Evolutionary conservation across 2,888 invertebrate species (phyloP).

Genomic region (Vesta saturnalis): DNA sequence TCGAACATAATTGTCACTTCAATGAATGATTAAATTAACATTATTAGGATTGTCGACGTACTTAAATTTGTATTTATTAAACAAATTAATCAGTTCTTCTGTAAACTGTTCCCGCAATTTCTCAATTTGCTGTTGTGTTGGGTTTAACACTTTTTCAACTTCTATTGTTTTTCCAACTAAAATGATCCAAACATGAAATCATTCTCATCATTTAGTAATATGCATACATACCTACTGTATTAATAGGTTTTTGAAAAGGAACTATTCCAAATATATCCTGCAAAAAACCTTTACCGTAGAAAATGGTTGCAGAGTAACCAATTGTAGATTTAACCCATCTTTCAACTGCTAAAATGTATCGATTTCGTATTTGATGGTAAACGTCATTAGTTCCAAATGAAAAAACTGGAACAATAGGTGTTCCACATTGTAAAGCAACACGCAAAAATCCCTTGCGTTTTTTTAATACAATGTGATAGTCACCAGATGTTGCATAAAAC

Average conservation of each 20-base stretch:
- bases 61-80: conserved; percentile 83
- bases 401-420: conserved; percentile 86
- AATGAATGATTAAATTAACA: neutral
- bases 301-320: conserved; percentile 81
- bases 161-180: conserved; percentile 91
- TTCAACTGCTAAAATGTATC: conserved; percentile 77
- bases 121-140: conserved; percentile 79
- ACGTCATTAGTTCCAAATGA: conserved; percentile 92
- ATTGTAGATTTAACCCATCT: conserved; percentile 72
- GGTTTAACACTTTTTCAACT: conserved; percentile 74
- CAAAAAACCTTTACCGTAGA: conserved; percentile 91
- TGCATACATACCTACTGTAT: conserved; percentile 81
- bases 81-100: conserved; percentile 75
- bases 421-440: conserved; percentile 65
- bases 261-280: conserved; percentile 87
- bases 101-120: conserved; percentile 81
- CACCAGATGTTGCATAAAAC: conserved; percentile 81
- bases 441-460: conserved; percentile 72
- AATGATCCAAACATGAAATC: too few species aligned
- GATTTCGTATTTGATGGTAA: conserved; percentile 79
- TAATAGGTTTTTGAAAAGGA: conserved; percentile 81
- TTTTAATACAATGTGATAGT: conserved; percentile 76
- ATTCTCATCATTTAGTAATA: too few species aligned
- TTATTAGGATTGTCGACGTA: conserved; percentile 64
- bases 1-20: too few species aligned